Percentiles rank a stretch among this genome's conserved stretches.
phyloP scores from a whole-genome alignment of 2,113 vertebrate species.

The Dasyornis broadbenti region DNA sequence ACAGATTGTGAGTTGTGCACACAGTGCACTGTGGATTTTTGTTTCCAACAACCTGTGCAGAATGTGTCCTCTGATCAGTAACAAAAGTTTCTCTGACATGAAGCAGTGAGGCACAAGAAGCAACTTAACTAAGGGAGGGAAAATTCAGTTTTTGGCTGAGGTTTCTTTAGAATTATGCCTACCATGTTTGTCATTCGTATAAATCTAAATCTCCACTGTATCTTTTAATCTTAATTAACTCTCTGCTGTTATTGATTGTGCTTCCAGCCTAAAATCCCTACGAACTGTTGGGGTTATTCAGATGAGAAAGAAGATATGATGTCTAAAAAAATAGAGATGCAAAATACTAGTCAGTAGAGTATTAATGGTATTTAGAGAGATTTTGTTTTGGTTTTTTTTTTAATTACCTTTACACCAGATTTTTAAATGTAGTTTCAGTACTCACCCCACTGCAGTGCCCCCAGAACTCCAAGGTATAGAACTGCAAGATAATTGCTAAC shows the following conservation, averaged over 20 bases:
- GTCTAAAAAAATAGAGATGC: not conserved
- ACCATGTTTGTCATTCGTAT: not conserved
- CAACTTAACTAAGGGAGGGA: not conserved
- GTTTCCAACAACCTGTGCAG: not conserved
- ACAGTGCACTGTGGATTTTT: not conserved
- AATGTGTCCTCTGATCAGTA: rapidly evolving
- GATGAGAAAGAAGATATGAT: not conserved
- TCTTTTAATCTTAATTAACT: not conserved
- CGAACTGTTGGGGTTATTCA: not conserved
- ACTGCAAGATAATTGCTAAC: not conserved
- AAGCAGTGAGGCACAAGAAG: too few species aligned
- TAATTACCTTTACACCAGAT: not conserved
- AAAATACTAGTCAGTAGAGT: not conserved
- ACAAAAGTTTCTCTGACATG: not conserved
- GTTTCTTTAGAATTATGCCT: not conserved
- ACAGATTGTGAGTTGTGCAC: not conserved
- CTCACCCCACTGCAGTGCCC: rapidly evolving
- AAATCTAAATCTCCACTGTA: not conserved
- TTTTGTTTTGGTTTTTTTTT: not conserved
- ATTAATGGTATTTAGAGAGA: rapidly evolving
- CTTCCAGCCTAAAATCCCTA: not conserved
- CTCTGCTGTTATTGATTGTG: not conserved
- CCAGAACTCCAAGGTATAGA: not conserved
- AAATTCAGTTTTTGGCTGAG: not conserved
- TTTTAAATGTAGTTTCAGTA: not conserved